phyloP scores from a whole-genome alignment of 2,888 invertebrate genomes.

The Xestia ashworthii region DNA sequence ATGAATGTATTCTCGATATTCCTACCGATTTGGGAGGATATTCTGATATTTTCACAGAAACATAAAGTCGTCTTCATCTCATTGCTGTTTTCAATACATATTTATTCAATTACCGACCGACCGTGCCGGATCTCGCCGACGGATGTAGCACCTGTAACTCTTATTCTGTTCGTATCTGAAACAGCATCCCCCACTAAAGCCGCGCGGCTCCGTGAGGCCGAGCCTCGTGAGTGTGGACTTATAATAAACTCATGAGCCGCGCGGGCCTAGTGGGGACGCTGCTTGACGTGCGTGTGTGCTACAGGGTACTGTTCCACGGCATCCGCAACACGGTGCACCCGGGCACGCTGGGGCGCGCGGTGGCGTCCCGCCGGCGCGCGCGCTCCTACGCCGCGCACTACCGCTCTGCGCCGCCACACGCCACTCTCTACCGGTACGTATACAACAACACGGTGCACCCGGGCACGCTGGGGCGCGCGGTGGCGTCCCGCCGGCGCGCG shows the following conservation, averaged over 20 bases:
- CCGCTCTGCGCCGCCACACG: slow-evolving; percentile 76
- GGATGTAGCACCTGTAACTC: too few relatives aligned
- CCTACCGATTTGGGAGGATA: background rate
- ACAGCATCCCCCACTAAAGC: too few relatives aligned
- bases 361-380: slow-evolving; percentile 91
- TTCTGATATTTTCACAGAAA: background rate
- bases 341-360: slow-evolving; percentile 93
- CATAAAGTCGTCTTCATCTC: too few relatives aligned
- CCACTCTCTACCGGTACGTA: slow-evolving; percentile 67
- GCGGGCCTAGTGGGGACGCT: too few relatives aligned
- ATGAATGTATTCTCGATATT: background rate
- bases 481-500: slow-evolving; percentile 91
- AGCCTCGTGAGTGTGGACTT: too few relatives aligned
- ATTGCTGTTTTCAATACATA: too few relatives aligned
- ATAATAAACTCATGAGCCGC: too few relatives aligned
- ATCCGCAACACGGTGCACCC: slow-evolving; percentile 93
- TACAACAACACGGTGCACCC: slow-evolving; percentile 92
- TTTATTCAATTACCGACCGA: too few relatives aligned
- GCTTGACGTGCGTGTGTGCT: background rate
- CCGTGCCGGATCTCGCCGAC: too few relatives aligned
- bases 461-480: slow-evolving; percentile 93
- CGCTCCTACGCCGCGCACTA: slow-evolving; percentile 83
- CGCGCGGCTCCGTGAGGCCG: too few relatives aligned
- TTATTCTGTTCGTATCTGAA: too few relatives aligned
- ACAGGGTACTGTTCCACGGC: slow-evolving; percentile 91